Percentiles rank a stretch among this genome's conserved stretches.
These are phyloP conservation scores for Pseudoatta argentina DNA, from an alignment of 1,140 invertebrate genomes.

Conservation along the genomic window DNA sequence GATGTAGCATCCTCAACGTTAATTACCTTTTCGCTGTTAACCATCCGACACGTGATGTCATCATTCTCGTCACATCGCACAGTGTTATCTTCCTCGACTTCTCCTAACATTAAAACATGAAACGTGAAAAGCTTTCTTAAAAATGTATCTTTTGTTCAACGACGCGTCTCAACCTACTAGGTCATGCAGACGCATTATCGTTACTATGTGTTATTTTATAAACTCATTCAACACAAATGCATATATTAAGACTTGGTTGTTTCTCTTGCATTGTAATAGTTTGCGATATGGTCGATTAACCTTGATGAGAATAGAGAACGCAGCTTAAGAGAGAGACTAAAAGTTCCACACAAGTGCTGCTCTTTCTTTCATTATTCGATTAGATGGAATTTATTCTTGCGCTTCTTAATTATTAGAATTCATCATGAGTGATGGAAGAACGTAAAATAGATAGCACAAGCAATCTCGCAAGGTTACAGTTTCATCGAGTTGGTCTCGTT, in stretches of 20 bases:
- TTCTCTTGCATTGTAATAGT: slow-evolving; percentile 53
- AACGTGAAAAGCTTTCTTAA: slow-evolving; percentile 72
- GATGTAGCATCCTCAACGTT: slow-evolving; percentile 83
- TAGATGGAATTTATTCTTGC: neutral
- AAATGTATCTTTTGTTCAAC: slow-evolving; percentile 32
- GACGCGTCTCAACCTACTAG: slow-evolving; percentile 32
- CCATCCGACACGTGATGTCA: slow-evolving; percentile 80
- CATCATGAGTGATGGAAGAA: slow-evolving; percentile 4
- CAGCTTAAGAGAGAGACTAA: neutral
- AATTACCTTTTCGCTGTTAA: slow-evolving; percentile 82
- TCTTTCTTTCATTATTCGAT: slow-evolving; percentile 21
- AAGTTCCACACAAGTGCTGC: neutral
- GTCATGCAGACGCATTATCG: slow-evolving; percentile 58
- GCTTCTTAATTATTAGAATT: slow-evolving; percentile 43
- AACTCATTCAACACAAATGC: slow-evolving; percentile 32
- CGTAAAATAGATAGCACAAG: slow-evolving; percentile 22
- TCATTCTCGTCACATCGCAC: slow-evolving; percentile 72
- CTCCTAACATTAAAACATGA: slow-evolving; percentile 73
- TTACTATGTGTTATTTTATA: slow-evolving; percentile 19
- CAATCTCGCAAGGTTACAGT: slow-evolving; percentile 39
- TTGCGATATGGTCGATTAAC: neutral
- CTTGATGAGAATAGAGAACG: neutral
- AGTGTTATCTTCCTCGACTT: slow-evolving; percentile 49
- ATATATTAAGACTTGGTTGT: slow-evolving; percentile 39
- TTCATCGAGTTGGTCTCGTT: slow-evolving; percentile 53